Conservation (phyloP, 2,888 invertebrate genomes). For the Eupithecia centaureata region DNA sequence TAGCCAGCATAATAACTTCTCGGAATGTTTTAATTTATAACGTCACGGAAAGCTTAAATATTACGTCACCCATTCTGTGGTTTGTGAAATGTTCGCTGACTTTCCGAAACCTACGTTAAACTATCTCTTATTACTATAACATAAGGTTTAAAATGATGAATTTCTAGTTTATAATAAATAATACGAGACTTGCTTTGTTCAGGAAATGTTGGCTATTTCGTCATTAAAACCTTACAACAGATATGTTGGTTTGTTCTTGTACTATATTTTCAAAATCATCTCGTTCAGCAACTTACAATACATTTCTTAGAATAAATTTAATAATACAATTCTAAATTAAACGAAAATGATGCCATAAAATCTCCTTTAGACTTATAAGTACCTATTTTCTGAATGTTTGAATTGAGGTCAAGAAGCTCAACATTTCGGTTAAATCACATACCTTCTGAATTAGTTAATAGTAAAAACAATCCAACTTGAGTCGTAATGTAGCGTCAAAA, state of each 20-base stretch:
- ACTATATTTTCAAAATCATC: no score
- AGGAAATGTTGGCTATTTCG: slow-evolving; percentile 42
- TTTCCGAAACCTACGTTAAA: slow-evolving; percentile 22
- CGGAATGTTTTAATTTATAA: slow-evolving; percentile 43
- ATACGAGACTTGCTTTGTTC: slow-evolving; percentile 38
- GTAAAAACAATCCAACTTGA: slow-evolving; percentile 4
- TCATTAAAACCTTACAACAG: slow-evolving; percentile 38
- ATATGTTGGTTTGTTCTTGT: slow-evolving; percentile 29
- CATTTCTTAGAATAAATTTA: no score
- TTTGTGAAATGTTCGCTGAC: slow-evolving; percentile 34
- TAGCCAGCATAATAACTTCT: neutral
- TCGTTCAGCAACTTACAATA: no score
- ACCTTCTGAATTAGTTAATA: neutral
- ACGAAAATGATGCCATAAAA: no score
- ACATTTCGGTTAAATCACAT: neutral
- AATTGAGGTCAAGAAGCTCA: neutral
- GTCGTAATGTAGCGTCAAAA: slow-evolving; percentile 10
- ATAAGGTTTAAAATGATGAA: slow-evolving; percentile 16
- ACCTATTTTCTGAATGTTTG: neutral
- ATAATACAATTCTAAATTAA: no score
- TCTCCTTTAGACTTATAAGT: no score
- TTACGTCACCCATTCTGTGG: slow-evolving; percentile 45
- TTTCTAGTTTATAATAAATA: slow-evolving; percentile 43
- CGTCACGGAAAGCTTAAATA: slow-evolving; percentile 46
- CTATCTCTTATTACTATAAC: slow-evolving; percentile 13